Conservation (phyloP, 2,797 vertebrate species). For the Harpagifer antarcticus region DNA sequence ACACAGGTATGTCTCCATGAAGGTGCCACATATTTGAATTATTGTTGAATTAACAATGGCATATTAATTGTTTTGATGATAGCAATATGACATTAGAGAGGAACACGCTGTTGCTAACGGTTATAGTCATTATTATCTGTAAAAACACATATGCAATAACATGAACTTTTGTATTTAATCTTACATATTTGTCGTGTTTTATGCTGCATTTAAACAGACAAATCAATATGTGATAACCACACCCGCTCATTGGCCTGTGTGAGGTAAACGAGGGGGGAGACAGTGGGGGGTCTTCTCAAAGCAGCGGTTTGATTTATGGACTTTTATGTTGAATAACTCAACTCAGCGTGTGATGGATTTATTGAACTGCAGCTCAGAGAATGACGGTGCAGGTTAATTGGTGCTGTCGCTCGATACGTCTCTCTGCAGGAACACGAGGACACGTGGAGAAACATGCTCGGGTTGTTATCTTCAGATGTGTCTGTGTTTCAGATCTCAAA, state of each 20-base stretch:
- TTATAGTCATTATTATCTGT: not conserved
- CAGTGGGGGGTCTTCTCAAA: not conserved
- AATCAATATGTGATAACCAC: too few relatives aligned
- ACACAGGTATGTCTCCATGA: not conserved
- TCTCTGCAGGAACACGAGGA: not conserved
- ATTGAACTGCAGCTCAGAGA: constrained; percentile 52
- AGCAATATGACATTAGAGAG: not conserved
- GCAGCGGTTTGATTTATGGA: constrained; percentile 11
- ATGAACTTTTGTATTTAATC: too few relatives aligned
- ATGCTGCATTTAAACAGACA: not conserved
- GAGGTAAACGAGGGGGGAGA: not conserved
- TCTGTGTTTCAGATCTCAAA: too few relatives aligned
- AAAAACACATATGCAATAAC: not conserved
- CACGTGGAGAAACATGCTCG: not conserved
- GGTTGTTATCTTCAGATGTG: not conserved
- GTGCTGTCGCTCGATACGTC: constrained; percentile 42
- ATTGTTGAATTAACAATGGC: not conserved
- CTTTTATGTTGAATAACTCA: constrained; percentile 34
- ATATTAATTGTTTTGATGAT: not conserved
- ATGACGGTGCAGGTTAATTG: constrained; percentile 65
- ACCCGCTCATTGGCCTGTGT: not conserved
- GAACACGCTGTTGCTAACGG: not conserved
- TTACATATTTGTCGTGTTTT: not conserved
- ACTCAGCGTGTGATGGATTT: constrained; percentile 53
- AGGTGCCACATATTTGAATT: not conserved